Evolutionary conservation across 1,140 invertebrate genomes (phyloP).

Genomic region (Aphaenogaster floridana): DNA sequence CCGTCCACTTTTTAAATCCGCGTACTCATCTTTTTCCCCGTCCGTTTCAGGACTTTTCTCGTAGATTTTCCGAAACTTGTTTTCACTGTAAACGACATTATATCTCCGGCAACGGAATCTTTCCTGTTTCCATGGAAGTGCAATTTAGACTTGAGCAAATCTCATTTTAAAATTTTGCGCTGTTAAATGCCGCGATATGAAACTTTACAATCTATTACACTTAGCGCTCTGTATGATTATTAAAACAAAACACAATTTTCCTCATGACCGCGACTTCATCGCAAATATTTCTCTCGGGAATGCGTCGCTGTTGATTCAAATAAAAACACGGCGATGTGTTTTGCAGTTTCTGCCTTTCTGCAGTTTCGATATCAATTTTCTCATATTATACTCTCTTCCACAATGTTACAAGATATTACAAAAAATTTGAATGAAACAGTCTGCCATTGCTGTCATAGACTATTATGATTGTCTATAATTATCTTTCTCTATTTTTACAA

Average conservation of each 20-base stretch:
- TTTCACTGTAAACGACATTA: conserved; percentile 21
- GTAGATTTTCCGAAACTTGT: conserved; percentile 39
- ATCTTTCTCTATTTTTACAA: not conserved
- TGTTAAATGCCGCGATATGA: not conserved
- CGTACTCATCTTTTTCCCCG: not conserved
- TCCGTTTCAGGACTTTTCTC: conserved; percentile 16
- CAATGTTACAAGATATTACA: not conserved
- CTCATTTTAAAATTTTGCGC: not conserved
- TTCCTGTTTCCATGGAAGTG: not conserved
- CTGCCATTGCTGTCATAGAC: not conserved
- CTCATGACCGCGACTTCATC: not conserved
- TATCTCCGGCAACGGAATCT: conserved; percentile 21
- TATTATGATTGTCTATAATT: not conserved
- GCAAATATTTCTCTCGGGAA: not conserved
- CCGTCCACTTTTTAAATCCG: not conserved
- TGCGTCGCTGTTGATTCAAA: not conserved
- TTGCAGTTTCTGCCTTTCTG: not conserved
- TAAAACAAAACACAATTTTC: not conserved
- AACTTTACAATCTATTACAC: conserved; percentile 14
- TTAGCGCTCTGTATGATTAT: not conserved
- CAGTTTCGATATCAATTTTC: conserved; percentile 1
- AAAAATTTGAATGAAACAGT: not conserved
- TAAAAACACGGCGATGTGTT: conserved; percentile 7
- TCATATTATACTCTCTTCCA: not conserved
- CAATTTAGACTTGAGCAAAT: conserved; percentile 5